phyloP scores from a whole-genome alignment of 2,113 vertebrate genomes.

The Trogon surrucura region DNA sequence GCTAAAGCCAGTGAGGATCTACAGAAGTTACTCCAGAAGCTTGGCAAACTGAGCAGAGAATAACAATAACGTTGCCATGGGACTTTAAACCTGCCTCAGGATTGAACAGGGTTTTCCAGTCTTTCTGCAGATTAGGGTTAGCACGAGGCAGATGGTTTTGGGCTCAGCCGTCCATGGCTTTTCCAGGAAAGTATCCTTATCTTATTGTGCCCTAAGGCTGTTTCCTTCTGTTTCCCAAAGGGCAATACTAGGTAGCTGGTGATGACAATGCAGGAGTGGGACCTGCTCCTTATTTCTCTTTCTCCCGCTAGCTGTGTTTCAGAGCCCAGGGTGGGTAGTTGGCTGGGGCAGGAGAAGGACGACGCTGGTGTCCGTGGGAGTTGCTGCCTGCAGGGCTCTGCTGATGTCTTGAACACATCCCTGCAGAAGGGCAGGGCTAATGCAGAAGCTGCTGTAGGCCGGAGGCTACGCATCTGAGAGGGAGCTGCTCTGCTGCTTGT shows the following conservation, averaged over 20 bases:
- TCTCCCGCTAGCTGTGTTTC: neutral
- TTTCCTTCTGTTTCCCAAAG: neutral
- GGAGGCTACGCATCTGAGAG: neutral
- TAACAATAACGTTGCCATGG: neutral
- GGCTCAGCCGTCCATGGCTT: neutral
- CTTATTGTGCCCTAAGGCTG: neutral
- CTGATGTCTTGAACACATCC: neutral
- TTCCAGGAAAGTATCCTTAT: neutral
- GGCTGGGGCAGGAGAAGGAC: neutral
- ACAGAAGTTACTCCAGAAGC: neutral
- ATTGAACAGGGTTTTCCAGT: neutral
- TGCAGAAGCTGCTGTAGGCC: neutral
- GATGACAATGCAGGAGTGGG: neutral
- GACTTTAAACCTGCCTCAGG: neutral
- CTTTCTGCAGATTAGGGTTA: neutral
- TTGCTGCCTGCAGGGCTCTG: neutral
- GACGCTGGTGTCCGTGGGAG: neutral
- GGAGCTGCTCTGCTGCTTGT: neutral
- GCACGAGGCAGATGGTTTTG: neutral
- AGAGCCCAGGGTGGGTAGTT: neutral
- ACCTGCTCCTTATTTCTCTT: neutral
- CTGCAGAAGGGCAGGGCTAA: neutral
- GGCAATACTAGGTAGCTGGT: neutral
- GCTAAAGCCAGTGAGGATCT: neutral
- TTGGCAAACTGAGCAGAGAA: neutral